These are phyloP conservation scores for Chydorus sphaericus DNA, from an alignment of 2,888 invertebrate genomes.

Conservation along the genomic window DNA sequence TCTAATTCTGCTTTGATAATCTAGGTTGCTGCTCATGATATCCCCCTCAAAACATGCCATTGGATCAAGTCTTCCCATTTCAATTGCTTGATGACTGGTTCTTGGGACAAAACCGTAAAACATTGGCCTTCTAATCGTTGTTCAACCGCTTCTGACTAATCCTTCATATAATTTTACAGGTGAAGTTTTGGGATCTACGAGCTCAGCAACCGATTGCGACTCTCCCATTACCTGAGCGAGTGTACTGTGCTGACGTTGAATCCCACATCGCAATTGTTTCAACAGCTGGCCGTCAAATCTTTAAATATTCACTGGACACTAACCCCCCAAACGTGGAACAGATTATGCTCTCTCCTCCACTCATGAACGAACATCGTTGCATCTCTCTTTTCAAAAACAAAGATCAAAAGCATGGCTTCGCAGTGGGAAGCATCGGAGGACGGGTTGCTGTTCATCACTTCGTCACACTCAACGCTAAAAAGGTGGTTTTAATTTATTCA, in stretches of 20 bases:
- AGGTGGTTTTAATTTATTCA: too few relatives aligned
- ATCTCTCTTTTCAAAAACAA: conserved; percentile 92
- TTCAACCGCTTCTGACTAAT: too few relatives aligned
- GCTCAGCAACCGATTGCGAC: conserved; percentile 77
- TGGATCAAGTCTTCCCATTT: conserved; percentile 94
- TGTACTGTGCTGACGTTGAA: conserved; percentile 94
- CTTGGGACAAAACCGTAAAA: conserved; percentile 99
- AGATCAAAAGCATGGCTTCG: conserved; percentile 77
- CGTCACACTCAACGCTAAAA: conserved; percentile 71
- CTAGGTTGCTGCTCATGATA: conserved; percentile 78
- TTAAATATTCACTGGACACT: conserved; percentile 86
- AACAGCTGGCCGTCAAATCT: conserved; percentile 76
- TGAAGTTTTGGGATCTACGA: too few relatives aligned
- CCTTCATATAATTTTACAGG: too few relatives aligned
- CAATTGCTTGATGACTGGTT: conserved; percentile 94
- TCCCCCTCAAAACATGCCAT: conserved; percentile 89
- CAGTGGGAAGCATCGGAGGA: conserved; percentile 90
- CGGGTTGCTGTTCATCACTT: conserved; percentile 97
- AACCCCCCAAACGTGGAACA: conserved; percentile 86
- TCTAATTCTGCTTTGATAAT: too few relatives aligned
- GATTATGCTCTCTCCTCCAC: conserved; percentile 77
- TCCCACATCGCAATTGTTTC: conserved; percentile 98
- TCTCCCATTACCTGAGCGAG: conserved; percentile 78
- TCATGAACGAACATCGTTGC: conserved; percentile 90
- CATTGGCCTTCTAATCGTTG: too few relatives aligned